phyloP scores from a whole-genome alignment of 35 echinoderm and acorn worm genomes.

The Diadema setosum region DNA sequence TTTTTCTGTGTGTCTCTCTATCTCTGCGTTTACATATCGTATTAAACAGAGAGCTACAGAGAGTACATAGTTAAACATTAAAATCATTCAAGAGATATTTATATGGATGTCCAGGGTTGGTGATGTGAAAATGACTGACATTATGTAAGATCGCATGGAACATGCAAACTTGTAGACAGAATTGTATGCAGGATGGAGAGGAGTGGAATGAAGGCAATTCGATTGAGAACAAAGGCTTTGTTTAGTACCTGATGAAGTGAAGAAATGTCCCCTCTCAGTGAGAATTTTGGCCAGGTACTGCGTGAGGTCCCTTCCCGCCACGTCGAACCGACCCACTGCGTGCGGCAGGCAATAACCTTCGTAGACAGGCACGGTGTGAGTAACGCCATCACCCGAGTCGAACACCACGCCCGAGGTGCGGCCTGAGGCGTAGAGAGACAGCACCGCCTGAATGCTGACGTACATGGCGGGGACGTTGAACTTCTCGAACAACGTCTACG shows the following conservation, averaged over 20 bases:
- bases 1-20: too few relatives aligned
- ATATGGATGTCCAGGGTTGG: too few relatives aligned
- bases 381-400: constrained; percentile 2
- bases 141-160: too few relatives aligned
- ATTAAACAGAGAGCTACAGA: too few relatives aligned
- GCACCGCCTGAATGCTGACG: constrained; percentile 2
- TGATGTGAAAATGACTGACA: too few relatives aligned
- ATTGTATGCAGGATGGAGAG: too few relatives aligned
- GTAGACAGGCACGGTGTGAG: neutral
- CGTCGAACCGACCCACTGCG: neutral
- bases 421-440: neutral
- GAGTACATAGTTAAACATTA: too few relatives aligned
- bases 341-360: constrained; percentile 1
- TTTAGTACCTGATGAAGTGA: neutral
- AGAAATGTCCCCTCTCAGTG: neutral
- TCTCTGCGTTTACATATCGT: too few relatives aligned
- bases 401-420: neutral
- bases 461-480: constrained; percentile 6
- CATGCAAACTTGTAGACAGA: too few relatives aligned
- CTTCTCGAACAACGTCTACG: constrained; percentile 6
- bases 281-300: neutral
- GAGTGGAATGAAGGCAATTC: too few relatives aligned
- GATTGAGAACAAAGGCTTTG: too few relatives aligned
- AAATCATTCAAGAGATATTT: too few relatives aligned
- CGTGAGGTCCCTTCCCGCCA: neutral